A percentile compares a stretch with the other conserved stretches of the same genome.
Conservation (phyloP, 2,888 invertebrate genomes). For the Metallyticus violacea region DNA sequence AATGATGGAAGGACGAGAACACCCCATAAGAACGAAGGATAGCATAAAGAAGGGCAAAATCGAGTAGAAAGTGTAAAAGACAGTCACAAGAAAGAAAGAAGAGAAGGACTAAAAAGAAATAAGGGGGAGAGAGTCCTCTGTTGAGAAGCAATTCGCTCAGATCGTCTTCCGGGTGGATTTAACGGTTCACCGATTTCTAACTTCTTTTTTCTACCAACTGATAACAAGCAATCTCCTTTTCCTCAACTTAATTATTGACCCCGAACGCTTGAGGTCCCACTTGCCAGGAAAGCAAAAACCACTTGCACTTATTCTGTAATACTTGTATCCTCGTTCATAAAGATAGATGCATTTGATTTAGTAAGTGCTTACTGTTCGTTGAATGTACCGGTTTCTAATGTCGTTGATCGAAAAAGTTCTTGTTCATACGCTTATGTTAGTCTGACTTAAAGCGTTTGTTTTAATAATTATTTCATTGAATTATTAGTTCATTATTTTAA, state of each 20-base stretch:
- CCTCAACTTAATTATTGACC: background rate
- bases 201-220: background rate
- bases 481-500: no score
- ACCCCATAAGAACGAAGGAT: background rate
- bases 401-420: no score
- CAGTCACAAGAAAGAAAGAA: background rate
- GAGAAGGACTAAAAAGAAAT: background rate
- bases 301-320: background rate
- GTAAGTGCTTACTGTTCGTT: no score
- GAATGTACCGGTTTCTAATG: no score
- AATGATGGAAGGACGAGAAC: no score
- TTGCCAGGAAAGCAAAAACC: background rate
- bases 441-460: no score
- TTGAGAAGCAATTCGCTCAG: background rate
- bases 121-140: background rate
- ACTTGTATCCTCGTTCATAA: no score
- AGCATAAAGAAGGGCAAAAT: background rate
- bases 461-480: no score
- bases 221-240: background rate
- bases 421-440: no score
- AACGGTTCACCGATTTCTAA: background rate
- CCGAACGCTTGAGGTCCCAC: background rate
- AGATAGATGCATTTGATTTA: no score
- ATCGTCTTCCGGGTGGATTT: background rate
- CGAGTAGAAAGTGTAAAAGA: background rate